Base-by-base conservation (phyloP, 2,888 invertebrate species). In the Tetrapedia diversipes region DNA sequence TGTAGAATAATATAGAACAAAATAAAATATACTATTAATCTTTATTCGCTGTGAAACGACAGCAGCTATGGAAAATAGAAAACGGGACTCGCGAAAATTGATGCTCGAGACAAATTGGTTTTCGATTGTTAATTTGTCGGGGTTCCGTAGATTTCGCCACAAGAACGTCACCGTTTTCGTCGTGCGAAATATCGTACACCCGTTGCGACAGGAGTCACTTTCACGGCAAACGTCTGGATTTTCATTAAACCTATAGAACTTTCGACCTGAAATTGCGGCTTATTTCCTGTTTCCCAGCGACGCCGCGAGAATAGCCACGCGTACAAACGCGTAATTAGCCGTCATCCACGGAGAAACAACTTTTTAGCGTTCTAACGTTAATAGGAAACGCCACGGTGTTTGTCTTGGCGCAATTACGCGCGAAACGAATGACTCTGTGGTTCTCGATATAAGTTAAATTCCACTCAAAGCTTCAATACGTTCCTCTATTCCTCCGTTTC, bases 341-440 rank as follows among this genome's bases (percentile, higher is more conserved):
- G n/a, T n/a, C n/a, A n/a, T n/a, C n/a, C n/a, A n/a, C n/a, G n/a
- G 11, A 24, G 29, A 39, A 59, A 53, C 16, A 16, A 63, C 61
- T 51, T 67, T 34, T 10, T 19, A 14, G 29, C 32, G 34, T 39
- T 19, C 24, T 22, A 16, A 7, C 11, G 22, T 29, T 16, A 37
- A 27, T n/a, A n/a, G n/a, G 8, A 14, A 57, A 56, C n/a, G 39
- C 41, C 47, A 7, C 8, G 34, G 53, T 19, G 71, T 78, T 77
- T 61, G 63, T 70, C 56, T 71, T 63, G 66, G 54, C 53, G 39
- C 27, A 14, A 27, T 45, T 53, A 39, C 49, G 27, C 8, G 47
- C 14, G 7, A 29, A 22, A 2, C 24, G 27, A 14, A 4, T 29
- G 29, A n/a, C n/a, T 22, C 45, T 37, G 24, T 29, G 53, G n/a